Evolutionary conservation across 2,113 vertebrate genomes (phyloP).

Genomic region (Ageneiosus marmoratus): DNA sequence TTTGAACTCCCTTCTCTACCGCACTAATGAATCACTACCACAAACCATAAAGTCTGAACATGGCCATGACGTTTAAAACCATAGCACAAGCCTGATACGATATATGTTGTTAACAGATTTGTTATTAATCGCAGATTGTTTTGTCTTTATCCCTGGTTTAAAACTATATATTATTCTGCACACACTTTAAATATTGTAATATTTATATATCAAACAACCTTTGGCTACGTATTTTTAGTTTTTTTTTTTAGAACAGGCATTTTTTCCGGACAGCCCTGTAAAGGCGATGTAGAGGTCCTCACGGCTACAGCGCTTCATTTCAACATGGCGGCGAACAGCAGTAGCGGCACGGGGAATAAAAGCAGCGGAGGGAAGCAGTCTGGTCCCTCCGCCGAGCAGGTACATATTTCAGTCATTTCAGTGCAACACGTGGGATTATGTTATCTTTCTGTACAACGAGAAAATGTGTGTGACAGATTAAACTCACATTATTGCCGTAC

Average conservation of each 20-base stretch:
- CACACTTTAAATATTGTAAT: no score
- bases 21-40: background rate
- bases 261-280: slow-evolving; percentile 10
- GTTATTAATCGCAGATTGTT: background rate
- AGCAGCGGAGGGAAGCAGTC: slow-evolving; percentile 66
- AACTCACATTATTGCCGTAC: background rate
- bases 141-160: background rate
- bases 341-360: slow-evolving; percentile 70
- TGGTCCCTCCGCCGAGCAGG: slow-evolving; percentile 73
- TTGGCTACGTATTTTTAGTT: background rate
- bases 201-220: background rate
- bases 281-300: slow-evolving; percentile 49
- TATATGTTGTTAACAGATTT: background rate
- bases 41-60: background rate
- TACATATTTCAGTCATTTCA: slow-evolving; percentile 16
- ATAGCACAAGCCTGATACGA: background rate
- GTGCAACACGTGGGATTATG: rapidly evolving
- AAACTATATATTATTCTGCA: background rate
- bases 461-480: background rate
- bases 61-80: background rate
- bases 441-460: background rate
- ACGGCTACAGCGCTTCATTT: slow-evolving; percentile 46
- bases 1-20: background rate
- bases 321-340: slow-evolving; percentile 79
- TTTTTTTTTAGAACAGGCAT: slow-evolving; percentile 38